Percentiles rank a stretch among this genome's conserved stretches.
Evolutionary conservation across 2,888 invertebrate species (phyloP).

Genomic region (Venusia cambrica): DNA sequence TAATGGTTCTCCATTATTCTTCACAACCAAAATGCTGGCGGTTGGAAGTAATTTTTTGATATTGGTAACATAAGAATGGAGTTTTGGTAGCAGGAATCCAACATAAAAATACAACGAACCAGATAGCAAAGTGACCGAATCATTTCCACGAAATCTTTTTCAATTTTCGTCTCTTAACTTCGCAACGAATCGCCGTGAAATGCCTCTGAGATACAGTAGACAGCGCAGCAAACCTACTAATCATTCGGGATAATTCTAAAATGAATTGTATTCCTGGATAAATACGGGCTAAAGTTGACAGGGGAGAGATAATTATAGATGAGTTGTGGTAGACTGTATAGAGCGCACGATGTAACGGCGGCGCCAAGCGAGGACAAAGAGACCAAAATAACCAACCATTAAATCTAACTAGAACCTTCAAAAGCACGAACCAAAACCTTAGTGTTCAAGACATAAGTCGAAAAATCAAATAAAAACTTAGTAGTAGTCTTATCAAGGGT

Average conservation of each 20-base stretch:
- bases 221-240: neutral
- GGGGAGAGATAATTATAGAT: slow-evolving; percentile 12
- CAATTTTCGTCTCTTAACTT: slow-evolving; percentile 34
- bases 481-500: slow-evolving; percentile 16
- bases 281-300: slow-evolving; percentile 33
- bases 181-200: slow-evolving; percentile 38
- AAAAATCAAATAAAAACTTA: slow-evolving; percentile 18
- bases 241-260: neutral
- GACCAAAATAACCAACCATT: slow-evolving; percentile 12
- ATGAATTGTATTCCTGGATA: slow-evolving; percentile 2
- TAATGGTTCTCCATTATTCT: no score
- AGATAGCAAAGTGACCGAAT: slow-evolving; percentile 6
- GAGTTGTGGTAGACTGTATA: slow-evolving; percentile 11
- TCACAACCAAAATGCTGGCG: no score
- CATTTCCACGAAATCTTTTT: slow-evolving; percentile 25
- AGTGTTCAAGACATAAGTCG: slow-evolving; percentile 19
- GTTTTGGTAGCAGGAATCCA: no score
- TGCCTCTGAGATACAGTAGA: slow-evolving; percentile 17
- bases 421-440: slow-evolving; percentile 18
- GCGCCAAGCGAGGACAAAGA: slow-evolving; percentile 25
- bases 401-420: no score
- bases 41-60: no score
- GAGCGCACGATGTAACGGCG: slow-evolving; percentile 26
- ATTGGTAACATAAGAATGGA: no score
- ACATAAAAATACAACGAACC: slow-evolving; percentile 5